Base-by-base conservation (phyloP, 23 tunicate genomes). In the Styela clava region DNA sequence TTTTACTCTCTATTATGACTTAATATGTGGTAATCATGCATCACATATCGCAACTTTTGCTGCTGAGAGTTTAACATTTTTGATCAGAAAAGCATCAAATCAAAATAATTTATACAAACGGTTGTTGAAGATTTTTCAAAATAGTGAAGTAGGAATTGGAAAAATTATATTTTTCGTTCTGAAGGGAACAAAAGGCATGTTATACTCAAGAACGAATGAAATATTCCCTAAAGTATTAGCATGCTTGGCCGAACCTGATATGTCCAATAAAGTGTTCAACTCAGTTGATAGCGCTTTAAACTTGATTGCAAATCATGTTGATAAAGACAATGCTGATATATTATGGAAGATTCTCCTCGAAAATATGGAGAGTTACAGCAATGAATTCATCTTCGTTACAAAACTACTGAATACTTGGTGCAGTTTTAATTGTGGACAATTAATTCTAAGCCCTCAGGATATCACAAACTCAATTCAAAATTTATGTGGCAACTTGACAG, bases 1-100 rank as follows among this genome's bases (percentile, higher is more conserved):
- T 23, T 31, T 93, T 28, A 34, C 63, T 24, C 31, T 93, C 82
- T 93, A 93, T 56, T 69, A 51, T 1, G 62, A 25, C 0, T 62
- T 93, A 31, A 29, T 93, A 16, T 36, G 37, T 0, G 85, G 93
- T 29, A 69, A 76, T 28, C 89, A 93, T 31, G 94, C 93, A 1
- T 61, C 61, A 12, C 94, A 93, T 71, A 93, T 93, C 2, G 79
- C 64, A 19, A 27, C 88, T 31, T 93, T 93, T 80, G 98, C 98
- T 2, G 93, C 89, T 2, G 90, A 93, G 81, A 93, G 98, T 82
- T 33, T 93, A 73, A 81, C 93, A 1, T 93, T 84, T 77, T 76
- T 93, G 68, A 76, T 93, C 3, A 74, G 98, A 26, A 93, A 93
- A 83, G 73, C 89, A 0, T 79, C 84, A 24, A 82, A 36, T 31